These are phyloP conservation scores for Aphodius granarius DNA, from an alignment of 2,888 invertebrate species.

Conservation along the genomic window DNA sequence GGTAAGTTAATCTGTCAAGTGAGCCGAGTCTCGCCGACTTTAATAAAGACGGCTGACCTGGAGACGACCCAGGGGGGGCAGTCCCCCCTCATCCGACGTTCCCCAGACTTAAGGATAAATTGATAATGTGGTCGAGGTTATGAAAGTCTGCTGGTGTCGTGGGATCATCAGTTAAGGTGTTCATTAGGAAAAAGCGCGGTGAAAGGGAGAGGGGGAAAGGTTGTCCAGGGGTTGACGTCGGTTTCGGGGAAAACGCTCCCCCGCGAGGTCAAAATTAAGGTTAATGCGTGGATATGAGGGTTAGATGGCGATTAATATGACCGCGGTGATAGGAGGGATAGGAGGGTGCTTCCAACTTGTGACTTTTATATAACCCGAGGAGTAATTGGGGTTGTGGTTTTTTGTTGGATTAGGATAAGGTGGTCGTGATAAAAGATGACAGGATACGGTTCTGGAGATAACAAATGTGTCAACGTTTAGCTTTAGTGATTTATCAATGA, in stretches of 20 bases:
- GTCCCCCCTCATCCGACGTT: not conserved
- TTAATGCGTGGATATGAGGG: not conserved
- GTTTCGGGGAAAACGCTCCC: not conserved
- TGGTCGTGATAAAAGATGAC: not conserved
- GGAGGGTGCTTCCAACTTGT: not conserved
- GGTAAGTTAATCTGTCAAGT: slow-evolving; percentile 10
- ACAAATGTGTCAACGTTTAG: not conserved
- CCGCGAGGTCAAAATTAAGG: not conserved
- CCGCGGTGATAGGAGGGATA: not conserved
- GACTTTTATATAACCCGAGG: not conserved
- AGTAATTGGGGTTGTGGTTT: not conserved
- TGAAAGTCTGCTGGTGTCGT: not conserved
- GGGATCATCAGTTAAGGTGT: not conserved
- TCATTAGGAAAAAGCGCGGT: not conserved
- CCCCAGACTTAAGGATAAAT: not conserved
- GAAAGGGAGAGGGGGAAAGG: not conserved
- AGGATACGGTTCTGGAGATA: not conserved
- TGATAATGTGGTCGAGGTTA: not conserved
- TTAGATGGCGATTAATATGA: not conserved
- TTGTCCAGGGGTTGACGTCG: not conserved
- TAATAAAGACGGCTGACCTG: slow-evolving; percentile 10
- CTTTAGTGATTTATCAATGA: no score
- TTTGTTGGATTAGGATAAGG: not conserved
- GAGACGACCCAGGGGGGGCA: not conserved
- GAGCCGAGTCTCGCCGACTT: not conserved